phyloP scores from a whole-genome alignment of 2,888 invertebrate species.

The Plebejus anna region DNA sequence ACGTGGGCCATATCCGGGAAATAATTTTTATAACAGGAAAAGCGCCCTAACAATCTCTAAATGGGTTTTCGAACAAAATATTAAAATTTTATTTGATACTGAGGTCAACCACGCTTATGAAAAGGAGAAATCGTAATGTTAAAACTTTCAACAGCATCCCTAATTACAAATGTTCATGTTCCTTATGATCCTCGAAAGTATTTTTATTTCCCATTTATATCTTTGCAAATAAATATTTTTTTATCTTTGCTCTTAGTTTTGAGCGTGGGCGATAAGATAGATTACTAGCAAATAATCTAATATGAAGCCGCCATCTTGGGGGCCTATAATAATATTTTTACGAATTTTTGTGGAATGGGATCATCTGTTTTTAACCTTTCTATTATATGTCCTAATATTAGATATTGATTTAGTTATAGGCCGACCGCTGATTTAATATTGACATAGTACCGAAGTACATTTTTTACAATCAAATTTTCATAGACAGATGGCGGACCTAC shows the following conservation, averaged over 20 bases:
- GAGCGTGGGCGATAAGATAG: not conserved
- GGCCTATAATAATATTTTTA: not conserved
- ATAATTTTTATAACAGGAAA: too few species aligned
- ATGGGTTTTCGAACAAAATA: not conserved
- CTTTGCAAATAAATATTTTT: not conserved
- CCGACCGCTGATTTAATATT: too few species aligned
- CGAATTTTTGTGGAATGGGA: not conserved
- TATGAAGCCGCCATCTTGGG: not conserved
- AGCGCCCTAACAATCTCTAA: not conserved
- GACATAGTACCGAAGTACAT: too few species aligned
- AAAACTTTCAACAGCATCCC: not conserved
- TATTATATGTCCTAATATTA: too few species aligned
- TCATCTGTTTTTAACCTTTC: too few species aligned
- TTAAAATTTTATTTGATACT: not conserved
- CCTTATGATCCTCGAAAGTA: not conserved
- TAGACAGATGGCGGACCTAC: too few species aligned
- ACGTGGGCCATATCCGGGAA: too few species aligned
- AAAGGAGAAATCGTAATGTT: not conserved
- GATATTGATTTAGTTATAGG: too few species aligned
- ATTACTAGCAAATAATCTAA: not conserved
- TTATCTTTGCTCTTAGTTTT: not conserved
- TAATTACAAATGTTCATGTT: not conserved
- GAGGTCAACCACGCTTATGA: not conserved
- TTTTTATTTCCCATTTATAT: conserved; percentile 5
- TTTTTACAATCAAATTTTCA: too few species aligned